Evolutionary conservation across 2,797 vertebrate species (phyloP).

Genomic region (Enteromius trimaculatus): DNA sequence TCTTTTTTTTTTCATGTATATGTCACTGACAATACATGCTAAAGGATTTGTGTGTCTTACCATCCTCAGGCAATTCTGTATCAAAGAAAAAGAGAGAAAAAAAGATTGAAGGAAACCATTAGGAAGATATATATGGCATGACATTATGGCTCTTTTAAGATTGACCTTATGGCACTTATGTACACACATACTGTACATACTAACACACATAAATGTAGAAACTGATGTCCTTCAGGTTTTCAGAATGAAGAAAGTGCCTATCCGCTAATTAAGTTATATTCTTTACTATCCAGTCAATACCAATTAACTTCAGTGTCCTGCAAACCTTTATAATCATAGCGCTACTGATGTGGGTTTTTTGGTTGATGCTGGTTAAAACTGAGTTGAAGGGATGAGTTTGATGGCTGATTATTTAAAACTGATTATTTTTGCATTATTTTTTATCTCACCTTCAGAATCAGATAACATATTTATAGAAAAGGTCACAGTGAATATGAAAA

Average conservation of each 20-base stretch:
- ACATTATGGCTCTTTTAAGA: slow-evolving; percentile 37
- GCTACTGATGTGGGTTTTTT: slow-evolving; percentile 16
- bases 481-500: not conserved
- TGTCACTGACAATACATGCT: slow-evolving; percentile 66
- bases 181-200: slow-evolving; percentile 10
- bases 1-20: slow-evolving; percentile 67
- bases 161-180: slow-evolving; percentile 40
- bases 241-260: slow-evolving; percentile 40
- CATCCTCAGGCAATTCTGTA: slow-evolving; percentile 78
- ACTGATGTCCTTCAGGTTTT: not conserved
- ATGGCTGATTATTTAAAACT: slow-evolving; percentile 25
- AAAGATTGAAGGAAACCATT: slow-evolving; percentile 28
- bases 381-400: slow-evolving; percentile 3
- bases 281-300: not conserved
- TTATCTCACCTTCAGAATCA: slow-evolving; percentile 46
- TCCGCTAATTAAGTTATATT: slow-evolving; percentile 59
- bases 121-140: slow-evolving; percentile 33
- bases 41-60: slow-evolving; percentile 74
- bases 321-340: slow-evolving; percentile 20
- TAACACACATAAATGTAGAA: slow-evolving; percentile 29
- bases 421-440: not conserved
- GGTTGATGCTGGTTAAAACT: slow-evolving; percentile 28
- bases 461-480: slow-evolving; percentile 49
- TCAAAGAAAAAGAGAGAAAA: slow-evolving; percentile 49
- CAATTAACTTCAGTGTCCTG: slow-evolving; percentile 5